Conservation (phyloP, 2,113 vertebrate genomes). For the Arenaria interpres region DNA sequence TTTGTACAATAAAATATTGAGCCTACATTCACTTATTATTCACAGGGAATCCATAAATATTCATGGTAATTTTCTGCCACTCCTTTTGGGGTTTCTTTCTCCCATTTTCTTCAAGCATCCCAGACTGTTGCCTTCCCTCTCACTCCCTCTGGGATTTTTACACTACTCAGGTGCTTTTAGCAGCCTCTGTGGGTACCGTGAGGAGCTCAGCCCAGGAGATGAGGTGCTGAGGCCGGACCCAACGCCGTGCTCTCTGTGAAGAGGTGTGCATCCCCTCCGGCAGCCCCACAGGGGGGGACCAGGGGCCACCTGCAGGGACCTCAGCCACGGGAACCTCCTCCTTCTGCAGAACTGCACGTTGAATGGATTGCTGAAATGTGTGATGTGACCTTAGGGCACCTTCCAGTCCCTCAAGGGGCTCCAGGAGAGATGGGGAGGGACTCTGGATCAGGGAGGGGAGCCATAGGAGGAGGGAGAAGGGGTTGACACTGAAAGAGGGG, state of each 20-base stretch:
- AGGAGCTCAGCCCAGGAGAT: neutral
- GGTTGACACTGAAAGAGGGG: neutral
- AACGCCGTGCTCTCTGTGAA: too few species aligned
- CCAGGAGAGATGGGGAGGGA: neutral
- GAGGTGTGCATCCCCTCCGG: too few species aligned
- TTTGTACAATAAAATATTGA: neutral
- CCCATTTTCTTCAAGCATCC: neutral
- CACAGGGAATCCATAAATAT: neutral
- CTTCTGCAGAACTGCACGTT: neutral
- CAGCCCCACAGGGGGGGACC: neutral
- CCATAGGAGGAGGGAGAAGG: accelerated
- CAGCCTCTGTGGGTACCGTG: accelerated
- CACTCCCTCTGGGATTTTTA: neutral
- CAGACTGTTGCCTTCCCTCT: neutral
- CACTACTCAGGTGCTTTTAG: accelerated
- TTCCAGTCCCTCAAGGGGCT: neutral
- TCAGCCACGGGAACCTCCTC: accelerated
- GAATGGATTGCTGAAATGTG: neutral
- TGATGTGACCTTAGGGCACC: neutral
- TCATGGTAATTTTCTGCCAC: accelerated
- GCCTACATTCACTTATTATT: accelerated
- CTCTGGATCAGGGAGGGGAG: neutral
- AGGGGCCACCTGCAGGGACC: neutral
- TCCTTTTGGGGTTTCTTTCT: neutral
- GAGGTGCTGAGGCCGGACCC: neutral